Evolutionary conservation across 2,888 invertebrate genomes (phyloP), one percentile per base, ranked within the genome.

Genomic region (Plebejus melissa): DNA sequence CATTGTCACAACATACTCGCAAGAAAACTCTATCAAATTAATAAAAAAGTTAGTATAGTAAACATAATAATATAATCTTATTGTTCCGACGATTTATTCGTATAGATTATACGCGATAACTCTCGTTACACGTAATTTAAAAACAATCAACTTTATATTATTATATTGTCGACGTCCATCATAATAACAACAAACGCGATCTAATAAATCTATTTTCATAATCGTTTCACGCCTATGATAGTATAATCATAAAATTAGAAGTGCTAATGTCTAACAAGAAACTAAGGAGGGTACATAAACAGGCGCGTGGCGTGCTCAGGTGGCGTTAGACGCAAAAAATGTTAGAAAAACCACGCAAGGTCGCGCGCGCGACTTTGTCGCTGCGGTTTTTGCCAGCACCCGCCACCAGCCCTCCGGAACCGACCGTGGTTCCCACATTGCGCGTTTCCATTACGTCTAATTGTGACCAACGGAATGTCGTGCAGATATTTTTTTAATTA

Each of bases 321-420:
- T 76, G 77, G 72, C 74, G 69, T 78, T 77, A 78, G 76, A 77
- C 75, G 75, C 74, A 80, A 80, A 78, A 80, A 80, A n/a, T 78
- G 75, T 78, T 78, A 79, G 79, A 80, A 80, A 82, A 81, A 86
- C 54, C 54, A 16, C 16, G 77, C 82, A 82, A 83, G 83, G 84
- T 77, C 84, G 84, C 87, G 81, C 85, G 87, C 82, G 85, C 83
- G 84, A 87, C 87, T 87, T 84, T 85, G 85, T 83, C 79, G 78
- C 79, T 74, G 76, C 79, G 79, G 78, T 84, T 86, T 84, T 83
- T 83, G 75, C 79, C 54, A 79, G 79, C 82, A 84, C 85, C 77
- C 82, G 78, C 75, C 80, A 86, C 85, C 82, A 82, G 80, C 84
- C 85, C 85, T 82, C 84, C 84, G 85, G 85, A 85, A 88, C 87